Base-by-base conservation (phyloP, 2,888 invertebrate genomes). In the Neocrepidodera transversa region DNA sequence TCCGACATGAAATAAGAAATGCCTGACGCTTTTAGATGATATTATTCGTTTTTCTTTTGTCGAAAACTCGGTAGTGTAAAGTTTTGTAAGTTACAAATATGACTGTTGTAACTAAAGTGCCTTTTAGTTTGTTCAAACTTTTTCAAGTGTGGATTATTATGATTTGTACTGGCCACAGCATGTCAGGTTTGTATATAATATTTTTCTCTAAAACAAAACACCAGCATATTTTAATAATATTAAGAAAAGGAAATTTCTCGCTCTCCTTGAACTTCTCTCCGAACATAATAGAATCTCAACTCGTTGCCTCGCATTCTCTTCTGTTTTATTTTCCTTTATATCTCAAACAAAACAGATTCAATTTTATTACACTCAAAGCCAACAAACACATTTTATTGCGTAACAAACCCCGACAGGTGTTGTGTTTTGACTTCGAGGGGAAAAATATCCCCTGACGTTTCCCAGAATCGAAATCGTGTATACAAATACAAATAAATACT, bases 91-190 rank as follows among this genome's bases (percentile, higher is more conserved):
- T 45, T 60, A 64, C 65, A 60, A 68, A 64, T 64, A 70, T 69
- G 68, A 64, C 66, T 66, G 65, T 57, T 43, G 51, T 36, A 49
- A 43, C 62, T 45, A 65, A 66, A 66, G 60, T 68, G 59, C 60
- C 62, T 58, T 68, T 69, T 35, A 63, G 62, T 65, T 62, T 68
- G 58, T 58, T 59, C 28, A 71, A 68, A 67, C 64, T 71, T 63
- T 63, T 68, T 38, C 69, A 68, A 66, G 63, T 69, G 66, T 71
- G 69, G 68, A 66, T 67, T 54, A 60, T 72, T 45, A 49, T 71
- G 56, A 43, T 68, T 32, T 57, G 65, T 58, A 62, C 66, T 36
- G 66, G 61, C 55, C 70, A 70, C 11, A 56, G 59, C 8, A 63
- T 68, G 66, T 65, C 71, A 71, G 72, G 72, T 71, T 60, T 50